These are phyloP conservation scores for Noctua janthe DNA, from an alignment of 2,888 invertebrate genomes.

Conservation along the genomic window DNA sequence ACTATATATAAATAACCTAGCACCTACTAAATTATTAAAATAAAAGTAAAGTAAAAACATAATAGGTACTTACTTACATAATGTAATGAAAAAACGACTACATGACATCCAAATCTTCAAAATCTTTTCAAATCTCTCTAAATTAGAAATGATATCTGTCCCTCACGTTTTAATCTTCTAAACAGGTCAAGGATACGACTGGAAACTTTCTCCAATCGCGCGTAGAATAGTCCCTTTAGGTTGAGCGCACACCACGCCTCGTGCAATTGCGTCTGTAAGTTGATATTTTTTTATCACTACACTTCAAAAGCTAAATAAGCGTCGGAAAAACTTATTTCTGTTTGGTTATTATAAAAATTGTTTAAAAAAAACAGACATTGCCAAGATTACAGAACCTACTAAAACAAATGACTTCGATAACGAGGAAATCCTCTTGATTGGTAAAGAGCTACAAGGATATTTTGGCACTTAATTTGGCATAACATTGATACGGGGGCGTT, in stretches of 20 bases:
- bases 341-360: background rate
- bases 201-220: slow-evolving; percentile 67
- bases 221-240: slow-evolving; percentile 23
- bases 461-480: background rate
- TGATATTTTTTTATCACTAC: background rate
- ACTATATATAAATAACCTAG: background rate
- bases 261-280: background rate
- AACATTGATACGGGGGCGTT: background rate
- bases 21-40: background rate
- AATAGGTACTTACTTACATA: background rate
- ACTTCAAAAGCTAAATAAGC: background rate
- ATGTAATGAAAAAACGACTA: background rate
- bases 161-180: slow-evolving; percentile 45
- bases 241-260: slow-evolving; percentile 16
- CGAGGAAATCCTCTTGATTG: background rate
- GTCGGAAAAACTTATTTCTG: background rate
- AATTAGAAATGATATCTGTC: slow-evolving; percentile 60
- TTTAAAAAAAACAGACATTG: background rate
- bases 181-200: slow-evolving; percentile 67
- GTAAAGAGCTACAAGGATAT: background rate
- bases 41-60: background rate
- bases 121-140: slow-evolving; percentile 37
- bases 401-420: background rate
- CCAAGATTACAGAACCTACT: background rate
- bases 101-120: slow-evolving; percentile 4